phyloP scores from a whole-genome alignment of 2,888 invertebrate species.

The Caenorhabditis sp. region DNA sequence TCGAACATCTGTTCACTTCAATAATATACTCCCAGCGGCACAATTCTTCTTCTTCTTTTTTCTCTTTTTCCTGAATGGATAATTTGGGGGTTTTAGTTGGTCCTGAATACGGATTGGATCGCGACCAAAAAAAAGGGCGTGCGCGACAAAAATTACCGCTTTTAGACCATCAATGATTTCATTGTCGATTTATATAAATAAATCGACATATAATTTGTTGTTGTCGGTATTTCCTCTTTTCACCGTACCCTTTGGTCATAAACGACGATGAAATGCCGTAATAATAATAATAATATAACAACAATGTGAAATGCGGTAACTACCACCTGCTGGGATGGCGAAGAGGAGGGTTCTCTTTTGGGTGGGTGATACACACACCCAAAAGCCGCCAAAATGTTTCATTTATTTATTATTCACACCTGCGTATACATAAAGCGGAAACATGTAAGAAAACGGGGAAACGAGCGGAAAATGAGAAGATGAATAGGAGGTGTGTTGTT shows the following conservation, averaged over 20 bases:
- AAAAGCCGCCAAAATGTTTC: constrained; percentile 1
- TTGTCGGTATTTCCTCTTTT: background rate
- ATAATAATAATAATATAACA: background rate
- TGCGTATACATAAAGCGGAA: background rate
- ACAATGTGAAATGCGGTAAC: constrained; percentile 1
- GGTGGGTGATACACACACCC: background rate
- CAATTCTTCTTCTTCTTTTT: background rate
- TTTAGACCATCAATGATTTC: too few species aligned
- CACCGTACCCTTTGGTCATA: background rate
- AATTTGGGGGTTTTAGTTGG: background rate
- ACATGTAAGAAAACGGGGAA: background rate
- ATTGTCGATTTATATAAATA: too few species aligned
- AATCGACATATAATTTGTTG: too few species aligned
- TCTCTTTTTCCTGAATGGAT: background rate
- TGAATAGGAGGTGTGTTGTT: too few species aligned
- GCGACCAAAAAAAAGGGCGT: too few species aligned
- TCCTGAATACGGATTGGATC: too few species aligned
- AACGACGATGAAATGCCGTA: background rate
- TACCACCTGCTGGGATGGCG: background rate
- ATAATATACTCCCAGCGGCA: background rate
- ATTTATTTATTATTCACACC: background rate
- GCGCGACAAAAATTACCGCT: too few species aligned
- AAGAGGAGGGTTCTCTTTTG: background rate
- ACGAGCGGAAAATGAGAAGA: too few species aligned
- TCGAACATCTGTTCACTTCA: background rate